Conservation (phyloP, 2,113 vertebrate genomes). For the Dasyurus viverrinus region DNA sequence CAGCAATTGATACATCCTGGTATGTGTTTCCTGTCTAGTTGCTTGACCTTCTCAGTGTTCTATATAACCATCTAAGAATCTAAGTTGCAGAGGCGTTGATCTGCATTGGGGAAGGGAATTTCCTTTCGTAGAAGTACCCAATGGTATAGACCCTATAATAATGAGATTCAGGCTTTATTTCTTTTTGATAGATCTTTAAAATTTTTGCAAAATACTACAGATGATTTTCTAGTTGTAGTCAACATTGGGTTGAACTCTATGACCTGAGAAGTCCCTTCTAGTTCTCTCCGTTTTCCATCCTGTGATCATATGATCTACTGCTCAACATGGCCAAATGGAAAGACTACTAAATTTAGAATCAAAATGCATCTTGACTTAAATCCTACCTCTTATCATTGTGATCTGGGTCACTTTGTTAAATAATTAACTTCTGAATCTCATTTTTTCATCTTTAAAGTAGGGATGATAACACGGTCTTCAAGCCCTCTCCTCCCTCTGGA, state of each 20-base stretch:
- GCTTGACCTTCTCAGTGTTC: not conserved
- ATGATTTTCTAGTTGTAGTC: no score
- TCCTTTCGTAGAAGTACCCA: not conserved
- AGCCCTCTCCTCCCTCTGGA: not conserved
- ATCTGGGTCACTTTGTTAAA: not conserved
- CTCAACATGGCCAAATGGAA: not conserved
- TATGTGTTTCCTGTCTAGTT: not conserved
- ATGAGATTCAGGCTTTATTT: not conserved
- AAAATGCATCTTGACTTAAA: not conserved
- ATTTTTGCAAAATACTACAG: not conserved
- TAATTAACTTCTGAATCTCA: not conserved
- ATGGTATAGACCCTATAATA: not conserved
- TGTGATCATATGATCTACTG: not conserved
- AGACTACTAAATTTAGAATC: not conserved
- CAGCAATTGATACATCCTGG: not conserved
- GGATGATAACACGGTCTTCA: not conserved
- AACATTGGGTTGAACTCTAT: no score
- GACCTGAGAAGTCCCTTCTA: not conserved
- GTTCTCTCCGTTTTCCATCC: not conserved
- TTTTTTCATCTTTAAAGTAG: not conserved
- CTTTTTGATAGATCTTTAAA: not conserved
- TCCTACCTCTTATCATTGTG: not conserved
- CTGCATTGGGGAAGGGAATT: not conserved
- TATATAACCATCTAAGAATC: not conserved
- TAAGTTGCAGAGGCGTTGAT: not conserved